These are phyloP conservation scores for Sesia bembeciformis DNA, from an alignment of 2,888 invertebrate species.

Conservation along the genomic window DNA sequence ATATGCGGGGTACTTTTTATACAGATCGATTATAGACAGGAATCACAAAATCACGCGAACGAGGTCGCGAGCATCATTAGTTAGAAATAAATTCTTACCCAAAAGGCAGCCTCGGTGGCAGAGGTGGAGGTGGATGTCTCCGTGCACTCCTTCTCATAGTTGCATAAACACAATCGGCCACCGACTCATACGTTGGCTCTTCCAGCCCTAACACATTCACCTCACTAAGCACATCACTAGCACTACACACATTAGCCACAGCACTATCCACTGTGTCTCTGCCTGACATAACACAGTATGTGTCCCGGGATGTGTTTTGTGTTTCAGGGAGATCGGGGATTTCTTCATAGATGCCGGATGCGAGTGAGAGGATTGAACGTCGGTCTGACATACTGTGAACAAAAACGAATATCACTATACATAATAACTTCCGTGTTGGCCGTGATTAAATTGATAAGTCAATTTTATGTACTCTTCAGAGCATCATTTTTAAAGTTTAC, in stretches of 20 bases:
- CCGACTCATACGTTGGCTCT: conserved; percentile 60
- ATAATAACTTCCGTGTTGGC: too few relatives aligned
- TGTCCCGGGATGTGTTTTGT: not conserved
- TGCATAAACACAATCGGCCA: conserved; percentile 44
- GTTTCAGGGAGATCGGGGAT: conserved; percentile 67
- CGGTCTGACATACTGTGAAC: too few relatives aligned
- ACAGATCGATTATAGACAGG: conserved; percentile 3
- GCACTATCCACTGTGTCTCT: not conserved
- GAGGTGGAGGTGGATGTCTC: conserved; percentile 37
- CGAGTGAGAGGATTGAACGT: conserved; percentile 71
- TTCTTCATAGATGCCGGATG: conserved; percentile 82
- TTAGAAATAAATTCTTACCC: conserved; percentile 17
- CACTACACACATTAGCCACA: conserved; percentile 7
- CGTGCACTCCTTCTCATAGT: conserved; percentile 28
- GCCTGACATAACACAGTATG: not conserved
- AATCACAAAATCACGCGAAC: too few relatives aligned
- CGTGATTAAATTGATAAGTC: too few relatives aligned
- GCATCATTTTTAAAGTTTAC: too few relatives aligned
- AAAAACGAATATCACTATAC: too few relatives aligned
- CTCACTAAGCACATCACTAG: conserved; percentile 10
- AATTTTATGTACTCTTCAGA: too few relatives aligned
- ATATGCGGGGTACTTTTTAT: too few relatives aligned
- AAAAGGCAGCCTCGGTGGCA: conserved; percentile 25
- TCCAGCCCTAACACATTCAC: conserved; percentile 9
- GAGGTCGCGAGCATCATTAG: too few relatives aligned